A percentile compares a stretch with the other conserved stretches of the same genome.
Evolutionary conservation across 2,888 invertebrate genomes (phyloP).

Genomic region (Apodemia duryi): DNA sequence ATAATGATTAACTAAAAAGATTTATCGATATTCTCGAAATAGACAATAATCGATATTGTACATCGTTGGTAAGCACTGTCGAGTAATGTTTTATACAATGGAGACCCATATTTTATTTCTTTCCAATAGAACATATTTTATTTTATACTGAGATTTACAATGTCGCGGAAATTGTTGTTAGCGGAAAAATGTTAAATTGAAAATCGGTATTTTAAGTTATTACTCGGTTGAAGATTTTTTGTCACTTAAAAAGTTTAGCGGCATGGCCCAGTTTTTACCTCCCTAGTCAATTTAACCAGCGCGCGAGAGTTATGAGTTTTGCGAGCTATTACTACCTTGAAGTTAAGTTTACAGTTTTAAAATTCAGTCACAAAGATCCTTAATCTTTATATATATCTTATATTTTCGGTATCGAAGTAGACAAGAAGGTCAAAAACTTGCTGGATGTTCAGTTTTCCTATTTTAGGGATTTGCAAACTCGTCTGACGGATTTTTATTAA

Average conservation of each 20-base stretch:
- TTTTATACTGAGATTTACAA: not conserved
- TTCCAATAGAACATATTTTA: not conserved
- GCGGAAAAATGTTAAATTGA: constrained; percentile 4
- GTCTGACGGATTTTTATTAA: no score
- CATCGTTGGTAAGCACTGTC: not conserved
- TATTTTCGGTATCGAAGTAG: no score
- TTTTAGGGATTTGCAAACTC: no score
- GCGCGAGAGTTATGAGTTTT: no score
- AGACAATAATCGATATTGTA: not conserved
- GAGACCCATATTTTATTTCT: not conserved
- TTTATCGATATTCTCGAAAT: not conserved
- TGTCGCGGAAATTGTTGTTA: constrained; percentile 13
- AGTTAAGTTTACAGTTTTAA: no score
- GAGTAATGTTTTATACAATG: not conserved
- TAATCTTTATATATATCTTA: no score
- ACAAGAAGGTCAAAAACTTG: no score
- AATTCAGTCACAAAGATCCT: no score
- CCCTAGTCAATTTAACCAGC: no score
- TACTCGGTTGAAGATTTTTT: not conserved
- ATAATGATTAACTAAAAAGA: not conserved
- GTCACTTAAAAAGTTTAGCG: not conserved
- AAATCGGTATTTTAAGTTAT: constrained; percentile 6
- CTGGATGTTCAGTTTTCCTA: no score
- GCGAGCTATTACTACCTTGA: no score
- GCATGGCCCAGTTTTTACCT: not conserved